phyloP scores from a whole-genome alignment of 2,113 vertebrate genomes.

The Hippocampus barbouri region DNA sequence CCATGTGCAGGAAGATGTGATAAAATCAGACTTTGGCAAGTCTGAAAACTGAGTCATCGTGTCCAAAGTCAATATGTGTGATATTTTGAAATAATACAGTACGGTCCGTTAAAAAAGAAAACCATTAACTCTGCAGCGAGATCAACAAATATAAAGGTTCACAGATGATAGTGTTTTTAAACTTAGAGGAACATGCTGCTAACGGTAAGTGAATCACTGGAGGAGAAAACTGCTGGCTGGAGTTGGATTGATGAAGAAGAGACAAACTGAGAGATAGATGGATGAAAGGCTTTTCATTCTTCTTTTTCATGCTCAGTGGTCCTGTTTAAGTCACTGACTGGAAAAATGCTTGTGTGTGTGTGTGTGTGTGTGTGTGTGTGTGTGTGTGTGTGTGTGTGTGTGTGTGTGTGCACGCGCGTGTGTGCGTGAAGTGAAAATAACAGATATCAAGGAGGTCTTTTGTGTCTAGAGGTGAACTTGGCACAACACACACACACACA shows the following conservation, averaged over 20 bases:
- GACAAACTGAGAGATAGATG: slow-evolving; percentile 34
- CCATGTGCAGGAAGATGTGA: background rate
- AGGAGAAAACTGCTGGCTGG: slow-evolving; percentile 48
- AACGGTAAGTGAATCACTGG: slow-evolving; percentile 38
- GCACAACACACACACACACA: slow-evolving; percentile 44
- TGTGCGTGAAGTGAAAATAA: slow-evolving; percentile 15
- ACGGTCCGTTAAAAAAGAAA: background rate
- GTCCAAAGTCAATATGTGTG: slow-evolving; percentile 4
- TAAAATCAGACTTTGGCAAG: background rate
- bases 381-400: background rate
- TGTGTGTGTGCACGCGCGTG: slow-evolving; percentile 1
- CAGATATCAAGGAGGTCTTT: slow-evolving; percentile 53
- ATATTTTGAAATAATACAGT: background rate
- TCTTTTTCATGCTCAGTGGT: slow-evolving; percentile 42
- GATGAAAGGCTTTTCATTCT: slow-evolving; percentile 52
- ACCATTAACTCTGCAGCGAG: background rate
- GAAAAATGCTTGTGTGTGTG: slow-evolving; percentile 11
- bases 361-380: slow-evolving; percentile 5
- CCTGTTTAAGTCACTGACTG: slow-evolving; percentile 37
- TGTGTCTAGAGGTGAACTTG: slow-evolving; percentile 61
- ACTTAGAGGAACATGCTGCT: slow-evolving; percentile 5
- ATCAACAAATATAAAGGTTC: background rate
- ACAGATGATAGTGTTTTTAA: background rate
- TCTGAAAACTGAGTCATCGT: background rate
- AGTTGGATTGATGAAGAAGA: slow-evolving; percentile 35